Evolutionary conservation across 2,888 invertebrate genomes (phyloP), one percentile per base, ranked within the genome.

Genomic region (Eulithis prunata): DNA sequence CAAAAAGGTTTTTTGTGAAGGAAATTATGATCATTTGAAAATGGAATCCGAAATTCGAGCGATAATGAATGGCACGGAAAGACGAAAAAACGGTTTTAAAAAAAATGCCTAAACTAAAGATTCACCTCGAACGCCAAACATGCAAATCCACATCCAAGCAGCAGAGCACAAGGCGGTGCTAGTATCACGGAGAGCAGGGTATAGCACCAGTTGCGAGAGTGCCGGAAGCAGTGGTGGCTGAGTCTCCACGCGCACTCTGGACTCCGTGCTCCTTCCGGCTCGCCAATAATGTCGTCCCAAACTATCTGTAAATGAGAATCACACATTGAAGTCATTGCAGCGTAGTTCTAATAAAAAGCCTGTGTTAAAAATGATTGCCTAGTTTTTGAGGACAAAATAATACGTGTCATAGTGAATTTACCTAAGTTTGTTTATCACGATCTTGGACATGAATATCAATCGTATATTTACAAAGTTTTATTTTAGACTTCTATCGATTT

Each of bases 241-340:
- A 95, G 86, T n/a, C 94, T 90, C 96, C 95, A 96, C 69, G 95
- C 94, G 86, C 95, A 96, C 83, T 96, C 96, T 6, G 96, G 95
- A 77, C 95, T 95, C 58, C 95, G 90, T 12, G 95, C 94, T 6
- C 95, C 95, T 71, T 95, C 95, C 1, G 96, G 96, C 86, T 96
- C 96, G 4, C 95, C 96, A 62, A 96, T 94, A 68, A 96, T 94
- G 76, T 96, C 95, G 73, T 95, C 95, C 95, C 96, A 96, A 73
- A 94, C 93, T 77, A 96, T 94, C 96, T 96, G 84, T 46, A 54
- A 54, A 21, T 38, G 11, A 41, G 12, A 10, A 51, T 38, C 2
- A 55, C 3, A 10, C 49, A 8, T 21, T 51, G 8, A 13, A 41
- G 10, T 41, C 32, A 32, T 32, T 32, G 32, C 32, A 41, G 41